Evolutionary conservation across 2,797 vertebrate species (phyloP), one percentile per base, ranked within the genome.

Genomic region (Margarornis squamiger): DNA sequence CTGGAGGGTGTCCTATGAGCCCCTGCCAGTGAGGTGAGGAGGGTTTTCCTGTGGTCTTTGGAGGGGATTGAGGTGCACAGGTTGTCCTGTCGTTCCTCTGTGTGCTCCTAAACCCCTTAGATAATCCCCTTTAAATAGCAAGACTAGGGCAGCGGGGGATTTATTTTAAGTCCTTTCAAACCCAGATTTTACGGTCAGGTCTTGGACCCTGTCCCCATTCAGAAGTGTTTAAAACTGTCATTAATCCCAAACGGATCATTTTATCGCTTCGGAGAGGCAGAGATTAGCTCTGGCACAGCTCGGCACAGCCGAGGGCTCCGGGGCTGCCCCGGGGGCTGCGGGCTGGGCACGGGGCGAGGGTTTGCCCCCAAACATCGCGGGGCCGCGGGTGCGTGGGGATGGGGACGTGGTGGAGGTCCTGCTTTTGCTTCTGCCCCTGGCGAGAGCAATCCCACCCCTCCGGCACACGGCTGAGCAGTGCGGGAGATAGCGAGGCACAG

Each of bases 91-190:
- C 24, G 39, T 80, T 58, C 87, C 77, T 76, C 72, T 62, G 14
- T 2, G 26, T 19, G 61, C 66, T 88, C 95, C 92, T 94, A 94
- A 95, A 90, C 94, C 93, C 81, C 90, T 90, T 86, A 86, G 79
- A 57, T 83, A 96, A 94, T 96, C 90, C 76, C 87, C 83, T 94
- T 91, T 90, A 95, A 95, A 95, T 81, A 92, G 90, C 83, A 57
- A 63, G 95, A 39, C 70, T 17, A 73, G 91, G 94, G 85, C 94
- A 90, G 58, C 1, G 4, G 29, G 73, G 93, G 89, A 96, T 96
- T 97, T 96, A 95, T 78, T 92, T 91, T 91, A 96, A 97, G 54
- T 88, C 75, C 68, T 92, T 94, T 90, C 66, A 78, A 86, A 91
- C 75, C 73, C 59, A 86, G 92, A 95, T 93, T 93, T 91, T 89